Base-by-base conservation (phyloP, 2,888 invertebrate species). In the Tenthredo notha region DNA sequence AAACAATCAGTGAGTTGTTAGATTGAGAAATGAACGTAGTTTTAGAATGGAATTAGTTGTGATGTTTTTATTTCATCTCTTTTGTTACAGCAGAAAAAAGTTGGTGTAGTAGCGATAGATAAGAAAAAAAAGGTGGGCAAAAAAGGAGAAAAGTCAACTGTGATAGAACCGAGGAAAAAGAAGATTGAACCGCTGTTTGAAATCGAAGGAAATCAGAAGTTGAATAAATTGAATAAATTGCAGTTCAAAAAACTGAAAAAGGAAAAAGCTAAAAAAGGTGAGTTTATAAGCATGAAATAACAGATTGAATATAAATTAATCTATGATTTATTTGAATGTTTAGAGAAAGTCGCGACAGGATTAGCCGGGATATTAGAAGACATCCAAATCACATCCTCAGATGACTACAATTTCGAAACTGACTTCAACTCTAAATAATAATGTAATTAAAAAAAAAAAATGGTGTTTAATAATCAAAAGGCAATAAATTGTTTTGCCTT, bases 181-280 rank as follows among this genome's bases (percentile, higher is more conserved):
- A 96, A 96, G 91, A 85, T 89, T 2, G 96, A 97, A 92, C 96
- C 96, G 0, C 95, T 96, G 91, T 95, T 96, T 94, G 94, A 95
- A 77, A 92, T 97, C 82, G 96, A 97, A 92, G 97, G 97, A 86
- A 96, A 96, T 91, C 94, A 95, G 90, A 94, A 94, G 86, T 90
- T 95, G 21, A 96, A 96, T 90, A 95, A 95, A 90, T 89, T 95
- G 1, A 94, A 94, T 43, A 96, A 96, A 88, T 93, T 95, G 86
- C 95, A 96, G 87, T 96, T 96, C 86, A 97, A 97, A 89, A 96
- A 96, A 87, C 94, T 95, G 88, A 96, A 95, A 89, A 96, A 96
- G 89, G 93, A 94, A 43, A 93, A 92, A 87, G 93, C 93, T 70
- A 94, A 95, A 47, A 94, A 93, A 88, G 92, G 93, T n/a, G 18